Conservation (phyloP, 2,113 vertebrate genomes). For the Ornithorhynchus anatinus region DNA sequence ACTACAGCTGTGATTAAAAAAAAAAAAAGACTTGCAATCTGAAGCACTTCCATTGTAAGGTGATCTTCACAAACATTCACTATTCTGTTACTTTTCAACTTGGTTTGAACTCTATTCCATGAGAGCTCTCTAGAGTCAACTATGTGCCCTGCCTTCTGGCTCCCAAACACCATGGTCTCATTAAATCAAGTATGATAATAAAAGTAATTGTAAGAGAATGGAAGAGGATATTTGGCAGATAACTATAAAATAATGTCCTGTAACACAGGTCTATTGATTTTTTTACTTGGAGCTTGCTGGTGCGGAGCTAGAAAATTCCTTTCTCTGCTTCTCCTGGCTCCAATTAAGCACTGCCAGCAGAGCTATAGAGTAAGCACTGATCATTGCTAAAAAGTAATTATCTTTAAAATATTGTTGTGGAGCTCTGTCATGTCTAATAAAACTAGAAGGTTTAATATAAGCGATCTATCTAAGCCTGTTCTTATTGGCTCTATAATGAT, state of each 20-base stretch:
- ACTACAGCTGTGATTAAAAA: too few relatives aligned
- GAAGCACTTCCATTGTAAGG: too few relatives aligned
- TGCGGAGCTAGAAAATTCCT: not conserved
- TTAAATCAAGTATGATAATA: conserved; percentile 19
- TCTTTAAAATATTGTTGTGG: not conserved
- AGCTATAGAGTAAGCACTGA: not conserved
- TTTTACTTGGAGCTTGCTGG: not conserved
- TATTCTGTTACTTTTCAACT: conserved; percentile 26
- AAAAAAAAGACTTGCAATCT: too few relatives aligned
- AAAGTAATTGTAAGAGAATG: conserved; percentile 13
- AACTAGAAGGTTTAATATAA: not conserved
- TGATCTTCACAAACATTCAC: not conserved
- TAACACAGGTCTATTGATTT: conserved; percentile 3
- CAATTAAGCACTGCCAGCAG: not conserved
- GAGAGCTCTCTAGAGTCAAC: conserved; percentile 10
- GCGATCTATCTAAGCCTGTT: not conserved
- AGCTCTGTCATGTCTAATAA: not conserved
- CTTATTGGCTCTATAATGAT: not conserved
- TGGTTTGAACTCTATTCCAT: conserved; percentile 27
- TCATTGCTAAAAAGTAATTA: not conserved
- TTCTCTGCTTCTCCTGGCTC: conserved; percentile 1
- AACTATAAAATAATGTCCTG: not conserved
- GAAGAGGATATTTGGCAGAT: not conserved
- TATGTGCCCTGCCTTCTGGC: conserved; percentile 15
- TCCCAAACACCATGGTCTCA: conserved; percentile 17